Base-by-base conservation (phyloP, 2,888 invertebrate genomes). In the Nymphalis urticae region DNA sequence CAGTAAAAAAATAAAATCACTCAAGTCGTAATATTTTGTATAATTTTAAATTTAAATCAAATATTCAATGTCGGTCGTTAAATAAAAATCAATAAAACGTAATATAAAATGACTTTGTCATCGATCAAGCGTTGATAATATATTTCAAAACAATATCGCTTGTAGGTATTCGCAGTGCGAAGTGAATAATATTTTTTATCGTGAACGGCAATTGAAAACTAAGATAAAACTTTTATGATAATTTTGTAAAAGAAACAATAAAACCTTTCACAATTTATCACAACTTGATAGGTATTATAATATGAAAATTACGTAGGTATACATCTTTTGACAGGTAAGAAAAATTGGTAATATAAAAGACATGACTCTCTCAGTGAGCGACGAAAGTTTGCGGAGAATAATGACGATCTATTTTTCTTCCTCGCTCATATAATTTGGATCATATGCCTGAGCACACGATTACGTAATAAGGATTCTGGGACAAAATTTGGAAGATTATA, bases 361-460 rank as follows among this genome's bases (percentile, higher is more conserved):
- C 68, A 73, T 69, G 73, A 69, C 54, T 58, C 72, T 72, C 63
- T 51, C 67, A 65, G 60, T 68, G 64, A 61, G 47, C 70, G 61
- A 66, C 61, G 60, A 68, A 71, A 75, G 73, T 77, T 76, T 72
- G 73, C 76, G 79, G 79, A 82, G 85, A 85, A 81, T 86, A 88
- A 88, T 86, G 82, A 78, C 76, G 79, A 84, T 85, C 86, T 84
- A 87, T 89, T 89, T 87, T 87, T 89, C 86, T 78, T 79, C 78
- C 83, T 83, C 85, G 79, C 79, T 78, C 77, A 79, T 80, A 82
- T 86, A 86, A 89, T 87, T 88, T 82, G 82, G 84, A 85, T 87
- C 84, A 82, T 83, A 84, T 85, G 86, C 84, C 79, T 83, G 84
- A 83, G 74, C 84, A 82, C 83, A 76, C 85, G 84, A 87, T 87